Evolutionary conservation across 2,797 vertebrate genomes (phyloP).

Genomic region (Sparus aurata): DNA sequence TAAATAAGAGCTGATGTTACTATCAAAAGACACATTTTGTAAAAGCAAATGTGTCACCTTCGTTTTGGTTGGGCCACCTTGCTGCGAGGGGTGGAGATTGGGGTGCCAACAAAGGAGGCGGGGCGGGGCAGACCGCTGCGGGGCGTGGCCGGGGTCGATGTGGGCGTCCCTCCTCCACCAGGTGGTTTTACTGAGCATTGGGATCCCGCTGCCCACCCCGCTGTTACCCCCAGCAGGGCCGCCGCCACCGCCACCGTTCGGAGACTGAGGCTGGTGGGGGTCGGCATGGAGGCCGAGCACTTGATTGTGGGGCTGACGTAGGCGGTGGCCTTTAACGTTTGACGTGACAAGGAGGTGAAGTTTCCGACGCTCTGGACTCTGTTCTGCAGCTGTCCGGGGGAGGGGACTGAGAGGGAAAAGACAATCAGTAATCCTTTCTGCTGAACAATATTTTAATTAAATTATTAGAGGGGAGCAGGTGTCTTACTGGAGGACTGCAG

Average conservation of each 20-base stretch:
- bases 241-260: too few relatives aligned
- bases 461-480: fast-evolving
- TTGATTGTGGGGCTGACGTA: conserved; percentile 95
- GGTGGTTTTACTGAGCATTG: conserved; percentile 87
- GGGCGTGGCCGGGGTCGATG: conserved; percentile 65
- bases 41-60: conserved; percentile 81
- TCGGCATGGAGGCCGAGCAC: conserved; percentile 78
- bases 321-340: conserved; percentile 92
- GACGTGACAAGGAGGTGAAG: conserved; percentile 88
- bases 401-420: conserved; percentile 83
- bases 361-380: conserved; percentile 92
- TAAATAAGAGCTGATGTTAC: neutral
- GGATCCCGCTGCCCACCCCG: conserved; percentile 88
- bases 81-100: conserved; percentile 88
- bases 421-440: neutral
- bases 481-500: conserved; percentile 91
- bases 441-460: neutral
- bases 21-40: neutral
- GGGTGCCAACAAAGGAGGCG: conserved; percentile 83
- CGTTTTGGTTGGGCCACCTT: conserved; percentile 90
- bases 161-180: neutral
- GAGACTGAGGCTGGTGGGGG: conserved; percentile 84
- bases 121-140: conserved; percentile 92
- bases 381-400: conserved; percentile 91
- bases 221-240: conserved; percentile 27